Conservation (phyloP, 2,888 invertebrate genomes). For the Acronicta leporina region DNA sequence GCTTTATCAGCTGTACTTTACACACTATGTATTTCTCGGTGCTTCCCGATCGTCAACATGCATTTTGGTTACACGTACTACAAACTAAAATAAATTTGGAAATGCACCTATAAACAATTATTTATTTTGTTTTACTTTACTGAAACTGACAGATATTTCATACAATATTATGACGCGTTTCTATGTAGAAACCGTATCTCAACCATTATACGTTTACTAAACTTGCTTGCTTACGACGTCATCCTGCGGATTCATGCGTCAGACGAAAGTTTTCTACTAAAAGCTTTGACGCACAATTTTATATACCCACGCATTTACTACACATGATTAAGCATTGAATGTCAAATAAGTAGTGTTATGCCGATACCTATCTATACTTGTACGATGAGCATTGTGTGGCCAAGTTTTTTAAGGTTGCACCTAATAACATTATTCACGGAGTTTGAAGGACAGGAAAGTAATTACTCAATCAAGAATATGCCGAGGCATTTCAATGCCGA, state of each 20-base stretch:
- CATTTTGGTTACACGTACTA: no score
- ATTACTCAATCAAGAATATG: constrained; percentile 3
- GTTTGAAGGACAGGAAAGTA: constrained; percentile 35
- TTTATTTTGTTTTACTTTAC: no score
- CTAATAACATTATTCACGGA: constrained; percentile 11
- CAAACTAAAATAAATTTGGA: no score
- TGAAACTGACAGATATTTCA: no score
- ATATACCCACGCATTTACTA: constrained; percentile 25
- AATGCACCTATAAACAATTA: no score
- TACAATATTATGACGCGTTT: background rate
- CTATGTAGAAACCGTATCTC: constrained; percentile 6
- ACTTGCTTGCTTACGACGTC: constrained; percentile 36
- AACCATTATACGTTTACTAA: constrained; percentile 5
- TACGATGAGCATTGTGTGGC: background rate
- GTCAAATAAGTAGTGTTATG: constrained; percentile 19
- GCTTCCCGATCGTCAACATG: no score
- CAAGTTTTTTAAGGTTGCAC: constrained; percentile 22
- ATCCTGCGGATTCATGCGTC: constrained; percentile 40
- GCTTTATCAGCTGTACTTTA: background rate
- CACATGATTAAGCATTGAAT: constrained; percentile 23
- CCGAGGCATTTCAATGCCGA: constrained; percentile 1
- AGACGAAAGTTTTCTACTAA: constrained; percentile 25
- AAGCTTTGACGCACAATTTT: constrained; percentile 41
- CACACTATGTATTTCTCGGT: no score
- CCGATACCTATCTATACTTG: background rate